These are phyloP conservation scores for Eubucco bourcierii DNA, from an alignment of 2,113 vertebrate species.

Conservation along the genomic window DNA sequence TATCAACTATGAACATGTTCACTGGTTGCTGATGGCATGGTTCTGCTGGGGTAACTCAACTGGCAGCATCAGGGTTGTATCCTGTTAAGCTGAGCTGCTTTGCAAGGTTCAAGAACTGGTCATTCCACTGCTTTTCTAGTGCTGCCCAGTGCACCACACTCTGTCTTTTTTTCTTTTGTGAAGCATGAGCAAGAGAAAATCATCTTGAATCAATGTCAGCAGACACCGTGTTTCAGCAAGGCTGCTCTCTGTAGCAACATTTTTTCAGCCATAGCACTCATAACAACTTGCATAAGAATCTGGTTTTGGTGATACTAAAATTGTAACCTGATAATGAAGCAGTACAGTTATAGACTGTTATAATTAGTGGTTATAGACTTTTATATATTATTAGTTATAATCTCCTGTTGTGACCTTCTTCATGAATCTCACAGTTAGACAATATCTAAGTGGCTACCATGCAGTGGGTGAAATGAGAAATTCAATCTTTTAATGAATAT, in stretches of 20 bases:
- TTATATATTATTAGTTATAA: neutral
- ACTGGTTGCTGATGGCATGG: neutral
- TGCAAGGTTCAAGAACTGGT: neutral
- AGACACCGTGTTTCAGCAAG: neutral
- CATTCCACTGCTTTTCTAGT: neutral
- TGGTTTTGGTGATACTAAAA: neutral
- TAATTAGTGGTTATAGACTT: too few species aligned
- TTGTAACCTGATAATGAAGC: neutral
- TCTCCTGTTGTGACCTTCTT: neutral
- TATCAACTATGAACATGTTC: neutral
- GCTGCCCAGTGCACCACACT: neutral
- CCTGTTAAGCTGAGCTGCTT: neutral
- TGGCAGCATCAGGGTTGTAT: neutral
- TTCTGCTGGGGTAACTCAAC: neutral
- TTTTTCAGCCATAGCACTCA: neutral
- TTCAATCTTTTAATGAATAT: neutral
- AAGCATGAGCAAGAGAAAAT: neutral
- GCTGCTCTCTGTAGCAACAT: neutral
- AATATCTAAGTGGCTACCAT: neutral
- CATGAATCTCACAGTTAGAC: neutral
- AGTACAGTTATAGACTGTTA: neutral
- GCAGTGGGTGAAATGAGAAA: neutral
- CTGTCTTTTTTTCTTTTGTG: neutral
- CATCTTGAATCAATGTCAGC: neutral
- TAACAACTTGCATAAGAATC: neutral